Conservation (phyloP, 1,140 invertebrate genomes). For the Pristionchus pacificus region DNA sequence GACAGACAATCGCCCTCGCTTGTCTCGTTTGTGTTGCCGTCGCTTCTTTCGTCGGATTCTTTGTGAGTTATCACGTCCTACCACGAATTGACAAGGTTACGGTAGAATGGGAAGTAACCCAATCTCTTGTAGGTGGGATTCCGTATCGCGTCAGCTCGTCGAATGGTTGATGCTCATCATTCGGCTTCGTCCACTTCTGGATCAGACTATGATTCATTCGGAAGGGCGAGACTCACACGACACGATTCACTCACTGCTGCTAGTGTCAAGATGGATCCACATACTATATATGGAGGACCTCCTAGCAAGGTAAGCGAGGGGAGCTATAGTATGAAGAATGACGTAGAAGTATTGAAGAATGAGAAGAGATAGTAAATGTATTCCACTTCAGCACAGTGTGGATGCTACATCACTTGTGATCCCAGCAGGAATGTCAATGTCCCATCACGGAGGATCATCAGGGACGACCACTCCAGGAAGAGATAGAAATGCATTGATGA, state of each 20-base stretch:
- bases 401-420: constrained; percentile 51
- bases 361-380: constrained; percentile 12
- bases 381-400: constrained; percentile 24
- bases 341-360: too few species aligned
- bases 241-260: constrained; percentile 47
- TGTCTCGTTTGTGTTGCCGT: constrained; percentile 36
- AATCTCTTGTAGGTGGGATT: constrained; percentile 47
- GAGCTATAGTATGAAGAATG: too few species aligned
- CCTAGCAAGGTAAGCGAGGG: constrained; percentile 5
- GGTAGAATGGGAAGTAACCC: not conserved
- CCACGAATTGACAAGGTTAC: not conserved
- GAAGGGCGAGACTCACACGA: constrained; percentile 45
- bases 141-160: constrained; percentile 46
- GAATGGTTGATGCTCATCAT: constrained; percentile 34
- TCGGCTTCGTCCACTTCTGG: constrained; percentile 46
- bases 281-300: constrained; percentile 34
- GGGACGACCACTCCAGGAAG: constrained; percentile 25
- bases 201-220: constrained; percentile 46
- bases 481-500: constrained; percentile 28
- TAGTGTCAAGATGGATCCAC: constrained; percentile 14
- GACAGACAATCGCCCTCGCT: constrained; percentile 27
- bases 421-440: constrained; percentile 41
- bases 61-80: constrained; percentile 35
- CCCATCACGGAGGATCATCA: constrained; percentile 40
- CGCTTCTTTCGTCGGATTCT: constrained; percentile 39